Base-by-base conservation (phyloP, 2,888 invertebrate species). In the Stenichneumon culpator region DNA sequence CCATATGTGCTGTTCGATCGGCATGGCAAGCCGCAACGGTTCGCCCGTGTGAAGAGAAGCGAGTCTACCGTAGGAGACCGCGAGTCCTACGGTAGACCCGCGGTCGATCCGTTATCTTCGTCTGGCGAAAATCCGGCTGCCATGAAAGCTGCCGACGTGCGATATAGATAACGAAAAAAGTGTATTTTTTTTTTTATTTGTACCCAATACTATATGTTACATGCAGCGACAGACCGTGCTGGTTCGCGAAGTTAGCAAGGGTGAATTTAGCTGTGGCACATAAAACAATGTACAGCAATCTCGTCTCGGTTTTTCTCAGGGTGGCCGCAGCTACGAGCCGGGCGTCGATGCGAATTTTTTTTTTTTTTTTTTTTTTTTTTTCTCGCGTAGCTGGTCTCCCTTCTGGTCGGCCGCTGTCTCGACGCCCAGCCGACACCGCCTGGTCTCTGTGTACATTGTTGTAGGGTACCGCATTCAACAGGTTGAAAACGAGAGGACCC, bases 391-490 rank as follows among this genome's bases (percentile, higher is more conserved):
- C 44, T 47, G 39, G 3, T 22, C 50, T 16, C 57, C 14, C 73
- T 68, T 60, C 63, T 73, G 70, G 54, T 70, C 63, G 25, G 77
- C 54, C 72, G 44, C 25, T 68, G 28, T 52, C 52, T 28, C 52
- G 69, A 68, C 80, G 47, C 73, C 52, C 39, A 39, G 65, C 67
- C 65, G 82, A 36, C 44, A 19, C 78, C 44, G 52, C 47, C 75
- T 57, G 11, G 19, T 47, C 73, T 67, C 44, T 67, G 74, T 36
- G 54, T 78, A 78, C 79, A 82, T 79, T 87, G 79, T 82, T 80
- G 72, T 73, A 69, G 79, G 77, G 57, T 77, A 70, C 65, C 79
- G 54, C 87, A 84, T 87, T 86, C 87, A 87, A 87, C 87, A 87
- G 87, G 87, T 87, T 86, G 86, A 28, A 47, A 65, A 73, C 70